phyloP scores from a whole-genome alignment of 2,888 invertebrate species.

The Cephus rjabovi region DNA sequence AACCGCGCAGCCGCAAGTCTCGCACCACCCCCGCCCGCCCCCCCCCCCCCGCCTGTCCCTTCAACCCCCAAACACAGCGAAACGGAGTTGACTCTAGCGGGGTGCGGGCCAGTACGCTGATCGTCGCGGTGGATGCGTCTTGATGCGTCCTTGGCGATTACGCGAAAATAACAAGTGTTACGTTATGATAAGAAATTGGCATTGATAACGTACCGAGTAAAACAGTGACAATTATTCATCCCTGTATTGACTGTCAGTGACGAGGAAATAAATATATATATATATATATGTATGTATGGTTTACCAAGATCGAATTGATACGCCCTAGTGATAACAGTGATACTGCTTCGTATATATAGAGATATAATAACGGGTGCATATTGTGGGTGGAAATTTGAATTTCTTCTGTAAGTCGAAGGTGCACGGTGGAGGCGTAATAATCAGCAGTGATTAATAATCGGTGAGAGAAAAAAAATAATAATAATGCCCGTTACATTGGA shows the following conservation, averaged over 20 bases:
- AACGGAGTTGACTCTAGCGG: conserved; percentile 14
- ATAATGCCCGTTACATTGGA: not conserved
- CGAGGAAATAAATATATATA: not conserved
- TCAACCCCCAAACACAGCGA: not conserved
- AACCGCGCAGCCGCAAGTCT: conserved; percentile 53
- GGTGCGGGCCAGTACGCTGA: conserved; percentile 14
- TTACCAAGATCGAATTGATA: not conserved
- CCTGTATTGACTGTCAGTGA: not conserved
- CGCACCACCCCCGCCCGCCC: not conserved
- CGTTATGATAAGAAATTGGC: not conserved
- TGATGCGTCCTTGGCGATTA: not conserved
- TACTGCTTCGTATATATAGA: not conserved
- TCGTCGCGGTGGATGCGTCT: conserved; percentile 6
- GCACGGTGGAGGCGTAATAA: not conserved
- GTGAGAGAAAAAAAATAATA: not conserved
- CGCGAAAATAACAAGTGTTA: not conserved
- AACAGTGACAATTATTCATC: not conserved
- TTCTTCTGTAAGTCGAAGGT: not conserved
- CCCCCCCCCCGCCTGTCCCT: not conserved
- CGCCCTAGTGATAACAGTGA: not conserved
- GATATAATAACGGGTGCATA: not conserved
- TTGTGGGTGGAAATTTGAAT: not conserved
- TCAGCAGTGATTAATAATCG: not conserved
- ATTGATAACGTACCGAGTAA: not conserved
- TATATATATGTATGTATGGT: not conserved